A percentile compares a stretch with the other conserved stretches of the same genome.
Evolutionary conservation across 2,888 invertebrate genomes (phyloP).

Genomic region (Sphaerophoria taeniata): DNA sequence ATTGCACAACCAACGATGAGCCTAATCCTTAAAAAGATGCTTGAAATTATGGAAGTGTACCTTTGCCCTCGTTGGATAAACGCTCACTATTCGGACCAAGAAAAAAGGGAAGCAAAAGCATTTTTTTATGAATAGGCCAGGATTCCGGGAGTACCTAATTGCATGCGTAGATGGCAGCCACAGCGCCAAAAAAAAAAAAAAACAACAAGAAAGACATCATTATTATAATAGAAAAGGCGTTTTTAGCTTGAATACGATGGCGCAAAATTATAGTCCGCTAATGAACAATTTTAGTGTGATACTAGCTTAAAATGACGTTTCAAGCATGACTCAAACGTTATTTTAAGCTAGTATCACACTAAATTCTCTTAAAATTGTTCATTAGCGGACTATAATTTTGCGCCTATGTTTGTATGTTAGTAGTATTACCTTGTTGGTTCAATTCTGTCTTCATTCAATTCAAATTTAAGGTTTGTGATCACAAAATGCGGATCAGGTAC

Average conservation of each 20-base stretch:
- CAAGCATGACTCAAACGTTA: too few relatives aligned
- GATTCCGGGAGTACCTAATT: neutral
- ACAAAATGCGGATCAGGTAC: too few relatives aligned
- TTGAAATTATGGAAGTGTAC: neutral
- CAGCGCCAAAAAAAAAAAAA: neutral
- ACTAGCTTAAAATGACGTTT: too few relatives aligned
- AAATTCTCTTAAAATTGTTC: too few relatives aligned
- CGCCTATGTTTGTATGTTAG: slow-evolving; percentile 2
- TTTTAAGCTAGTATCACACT: too few relatives aligned
- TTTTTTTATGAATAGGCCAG: neutral
- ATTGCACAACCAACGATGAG: slow-evolving; percentile 8
- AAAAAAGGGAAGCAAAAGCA: neutral
- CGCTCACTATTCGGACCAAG: neutral
- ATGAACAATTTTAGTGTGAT: too few relatives aligned
- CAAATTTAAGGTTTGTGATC: neutral
- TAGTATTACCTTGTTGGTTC: neutral
- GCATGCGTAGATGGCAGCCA: neutral
- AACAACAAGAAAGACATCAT: neutral
- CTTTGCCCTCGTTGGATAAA: slow-evolving; percentile 1
- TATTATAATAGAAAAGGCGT: neutral
- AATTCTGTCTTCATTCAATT: neutral
- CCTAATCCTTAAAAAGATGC: neutral
- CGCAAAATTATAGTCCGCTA: too few relatives aligned
- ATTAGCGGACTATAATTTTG: too few relatives aligned
- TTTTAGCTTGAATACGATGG: neutral